Base-by-base conservation (phyloP, 1,140 invertebrate genomes). In the Halictus rubicundus region DNA sequence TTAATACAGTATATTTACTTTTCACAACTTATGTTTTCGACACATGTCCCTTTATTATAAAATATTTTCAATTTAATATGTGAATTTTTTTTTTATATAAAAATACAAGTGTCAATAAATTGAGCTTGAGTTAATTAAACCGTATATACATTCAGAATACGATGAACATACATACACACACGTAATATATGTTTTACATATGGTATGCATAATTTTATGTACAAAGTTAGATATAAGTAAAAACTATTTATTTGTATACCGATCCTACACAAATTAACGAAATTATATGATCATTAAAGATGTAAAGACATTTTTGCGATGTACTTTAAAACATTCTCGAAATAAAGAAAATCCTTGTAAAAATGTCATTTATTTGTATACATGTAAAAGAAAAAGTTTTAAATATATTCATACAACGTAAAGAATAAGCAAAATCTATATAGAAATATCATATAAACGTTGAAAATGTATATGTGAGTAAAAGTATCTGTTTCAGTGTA, bases 241-340 rank as follows among this genome's bases (percentile, higher is more conserved):
- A 42, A 25, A 64, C 21, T 78, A 78, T 72, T 72, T 78, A 78
- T 78, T 78, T 78, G 25, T 72, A 78, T 54, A 57, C 60, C 52
- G 32, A 72, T 64, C 14, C 32, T 64, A 46, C 59, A 64, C 12
- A 39, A 16, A 64, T 68, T 49, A 46, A 73, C 42, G 14, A 57
- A 66, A 54, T 6, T 60, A 25, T 52, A 63, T 37, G 39, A 64
- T 63, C 10, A 70, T 37, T 52, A 52, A 52, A 27, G 49, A 70
- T 70, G 42, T 70, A 61, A 69, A 77, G 14, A 68, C 42, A 3
- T 68, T 46, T 10, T 57, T 32, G 39, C 57, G 19, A 70, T 77
- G 75, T 77, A 77, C 37, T 61, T 70, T 82, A 49, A 68, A 59
- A 71, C 61, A 25, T 79, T 72, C 72, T 39, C 68, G 9, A 73